Evolutionary conservation across 2,797 vertebrate genomes (phyloP).

Genomic region (Ambastaia sidthimunki): DNA sequence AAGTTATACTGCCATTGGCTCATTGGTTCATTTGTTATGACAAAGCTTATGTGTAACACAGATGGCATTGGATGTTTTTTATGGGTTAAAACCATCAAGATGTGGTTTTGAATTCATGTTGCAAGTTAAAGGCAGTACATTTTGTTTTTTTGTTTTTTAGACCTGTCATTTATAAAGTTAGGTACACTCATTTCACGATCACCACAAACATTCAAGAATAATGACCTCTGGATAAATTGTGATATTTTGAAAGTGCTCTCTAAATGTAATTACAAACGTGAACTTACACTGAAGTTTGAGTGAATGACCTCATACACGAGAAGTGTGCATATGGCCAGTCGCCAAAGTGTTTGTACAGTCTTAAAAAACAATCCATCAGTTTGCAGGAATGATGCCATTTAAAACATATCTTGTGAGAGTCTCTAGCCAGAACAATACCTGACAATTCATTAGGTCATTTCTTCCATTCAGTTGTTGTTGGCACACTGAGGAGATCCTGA

Average conservation of each 20-base stretch:
- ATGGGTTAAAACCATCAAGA: background rate
- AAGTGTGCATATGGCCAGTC: background rate
- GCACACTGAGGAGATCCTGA: constrained; percentile 22
- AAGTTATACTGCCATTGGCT: constrained; percentile 18
- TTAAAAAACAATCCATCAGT: constrained; percentile 16
- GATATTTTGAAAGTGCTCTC: background rate
- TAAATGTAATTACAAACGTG: background rate
- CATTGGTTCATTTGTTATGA: background rate
- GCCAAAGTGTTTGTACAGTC: constrained; percentile 6
- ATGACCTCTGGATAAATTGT: background rate
- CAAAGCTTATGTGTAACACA: constrained; percentile 16
- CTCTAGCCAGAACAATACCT: constrained; percentile 51
- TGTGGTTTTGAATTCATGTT: background rate
- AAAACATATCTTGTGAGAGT: constrained; percentile 3
- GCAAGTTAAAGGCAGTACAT: background rate
- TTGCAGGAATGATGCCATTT: constrained; percentile 35
- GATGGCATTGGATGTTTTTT: background rate
- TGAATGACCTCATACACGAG: background rate
- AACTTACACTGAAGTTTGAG: background rate
- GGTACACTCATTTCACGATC: background rate
- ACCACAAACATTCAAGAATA: background rate
- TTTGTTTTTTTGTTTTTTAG: background rate
- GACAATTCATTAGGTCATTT: constrained; percentile 58
- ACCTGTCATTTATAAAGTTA: background rate
- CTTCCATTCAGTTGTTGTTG: constrained; percentile 48